Conservation (phyloP, 1,140 invertebrate genomes). For the Psilanteris sp. region DNA sequence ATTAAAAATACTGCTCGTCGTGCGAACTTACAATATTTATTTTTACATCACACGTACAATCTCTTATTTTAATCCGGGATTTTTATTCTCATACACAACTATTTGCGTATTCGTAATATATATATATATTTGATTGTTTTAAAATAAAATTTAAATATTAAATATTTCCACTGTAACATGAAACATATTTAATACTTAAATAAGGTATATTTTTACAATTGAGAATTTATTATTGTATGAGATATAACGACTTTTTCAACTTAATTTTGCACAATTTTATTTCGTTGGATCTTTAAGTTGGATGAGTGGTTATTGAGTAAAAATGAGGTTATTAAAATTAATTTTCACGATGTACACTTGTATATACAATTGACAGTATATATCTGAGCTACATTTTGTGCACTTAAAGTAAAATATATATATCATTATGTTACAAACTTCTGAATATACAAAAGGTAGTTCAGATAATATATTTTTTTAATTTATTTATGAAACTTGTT, state of each 20-base stretch:
- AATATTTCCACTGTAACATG: no score
- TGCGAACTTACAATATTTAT: slow-evolving; percentile 66
- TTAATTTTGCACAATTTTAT: no score
- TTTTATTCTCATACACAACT: no score
- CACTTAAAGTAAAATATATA: slow-evolving; percentile 6
- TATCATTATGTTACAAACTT: slow-evolving; percentile 8
- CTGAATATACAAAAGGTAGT: slow-evolving; percentile 14
- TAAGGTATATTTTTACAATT: no score
- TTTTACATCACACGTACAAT: slow-evolving; percentile 52
- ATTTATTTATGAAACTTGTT: neutral
- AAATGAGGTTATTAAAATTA: no score
- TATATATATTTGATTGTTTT: slow-evolving; percentile 25
- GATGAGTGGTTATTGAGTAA: no score
- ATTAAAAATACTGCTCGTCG: slow-evolving; percentile 78
- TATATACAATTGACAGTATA: slow-evolving; percentile 30
- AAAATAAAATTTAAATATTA: no score
- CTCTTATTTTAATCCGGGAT: slow-evolving; percentile 21
- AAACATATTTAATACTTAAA: no score
- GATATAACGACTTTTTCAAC: no score
- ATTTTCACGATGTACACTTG: slow-evolving; percentile 21
- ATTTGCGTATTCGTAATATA: slow-evolving; percentile 12
- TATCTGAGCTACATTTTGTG: slow-evolving; percentile 24
- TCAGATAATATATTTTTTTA: slow-evolving; percentile 4
- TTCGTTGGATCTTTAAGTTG: no score
- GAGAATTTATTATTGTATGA: no score